A percentile compares a stretch with the other conserved stretches of the same genome.
Conservation (phyloP, 2,888 invertebrate species). For the Antheraea yamamai region DNA sequence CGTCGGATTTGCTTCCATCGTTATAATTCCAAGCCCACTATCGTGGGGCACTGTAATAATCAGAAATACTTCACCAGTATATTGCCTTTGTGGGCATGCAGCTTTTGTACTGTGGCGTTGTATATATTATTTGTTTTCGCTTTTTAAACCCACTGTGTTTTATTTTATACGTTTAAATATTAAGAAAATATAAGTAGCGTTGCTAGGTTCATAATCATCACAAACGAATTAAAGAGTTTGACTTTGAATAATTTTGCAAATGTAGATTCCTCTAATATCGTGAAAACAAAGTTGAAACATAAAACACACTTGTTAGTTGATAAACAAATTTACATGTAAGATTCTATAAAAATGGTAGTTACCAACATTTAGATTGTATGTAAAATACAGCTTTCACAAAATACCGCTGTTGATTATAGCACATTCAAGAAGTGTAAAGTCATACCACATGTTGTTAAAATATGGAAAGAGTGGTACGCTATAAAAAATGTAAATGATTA, state of each 20-base stretch:
- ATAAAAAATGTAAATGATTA: conserved; percentile 18
- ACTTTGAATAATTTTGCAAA: conserved; percentile 75
- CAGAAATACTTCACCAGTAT: conserved; percentile 55
- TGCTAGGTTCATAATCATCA: conserved; percentile 73
- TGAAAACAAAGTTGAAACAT: conserved; percentile 52
- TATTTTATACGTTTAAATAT: conserved; percentile 55
- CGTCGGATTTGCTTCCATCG: conserved; percentile 58
- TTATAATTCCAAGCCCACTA: conserved; percentile 53
- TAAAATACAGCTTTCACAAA: conserved; percentile 16
- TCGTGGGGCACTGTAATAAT: conserved; percentile 48
- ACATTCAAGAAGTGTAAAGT: conserved; percentile 21
- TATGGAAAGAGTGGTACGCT: neutral
- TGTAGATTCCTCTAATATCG: conserved; percentile 52
- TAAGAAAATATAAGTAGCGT: conserved; percentile 59
- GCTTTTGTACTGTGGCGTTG: conserved; percentile 78
- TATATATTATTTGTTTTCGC: conserved; percentile 64
- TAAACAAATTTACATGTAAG: conserved; percentile 42
- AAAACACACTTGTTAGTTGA: conserved; percentile 22
- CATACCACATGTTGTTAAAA: conserved; percentile 34
- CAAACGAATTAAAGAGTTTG: conserved; percentile 77
- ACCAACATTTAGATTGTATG: conserved; percentile 4
- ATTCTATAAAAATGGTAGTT: conserved; percentile 49
- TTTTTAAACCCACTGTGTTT: conserved; percentile 70
- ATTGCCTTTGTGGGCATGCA: conserved; percentile 73
- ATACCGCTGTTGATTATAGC: conserved; percentile 12